Conservation (phyloP, 2,113 vertebrate species). For the Balaeniceps rex region DNA sequence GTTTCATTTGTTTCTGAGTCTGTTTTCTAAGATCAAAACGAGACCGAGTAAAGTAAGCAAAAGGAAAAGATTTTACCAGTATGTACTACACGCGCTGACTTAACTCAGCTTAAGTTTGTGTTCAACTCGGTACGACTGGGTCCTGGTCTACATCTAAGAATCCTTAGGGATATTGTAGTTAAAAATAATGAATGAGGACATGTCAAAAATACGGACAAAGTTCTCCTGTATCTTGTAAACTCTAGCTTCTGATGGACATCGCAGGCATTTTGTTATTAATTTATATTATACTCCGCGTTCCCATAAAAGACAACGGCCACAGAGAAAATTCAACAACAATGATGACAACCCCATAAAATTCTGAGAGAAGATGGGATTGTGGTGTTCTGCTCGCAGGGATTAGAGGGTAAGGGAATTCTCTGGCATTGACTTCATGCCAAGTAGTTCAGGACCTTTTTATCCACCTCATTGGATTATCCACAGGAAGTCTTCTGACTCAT, state of each 20-base stretch:
- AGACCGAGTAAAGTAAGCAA: not conserved
- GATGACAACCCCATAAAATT: not conserved
- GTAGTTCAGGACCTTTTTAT: constrained; percentile 64
- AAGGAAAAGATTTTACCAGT: not conserved
- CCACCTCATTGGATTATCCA: constrained; percentile 66
- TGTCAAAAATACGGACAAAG: not conserved
- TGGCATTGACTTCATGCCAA: constrained; percentile 15
- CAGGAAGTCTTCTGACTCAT: constrained; percentile 60
- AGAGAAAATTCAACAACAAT: not conserved
- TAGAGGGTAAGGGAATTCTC: not conserved
- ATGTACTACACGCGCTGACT: not conserved
- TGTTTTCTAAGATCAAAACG: rapidly evolving
- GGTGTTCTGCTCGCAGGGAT: not conserved
- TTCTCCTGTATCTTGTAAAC: not conserved
- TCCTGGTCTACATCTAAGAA: not conserved
- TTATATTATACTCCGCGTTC: not conserved
- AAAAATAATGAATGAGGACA: not conserved
- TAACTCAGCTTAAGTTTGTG: not conserved
- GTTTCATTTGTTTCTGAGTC: not conserved
- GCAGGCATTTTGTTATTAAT: not conserved
- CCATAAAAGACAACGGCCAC: not conserved
- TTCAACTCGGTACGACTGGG: not conserved
- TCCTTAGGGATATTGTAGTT: not conserved
- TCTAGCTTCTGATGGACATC: not conserved
- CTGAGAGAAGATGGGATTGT: not conserved